Evolutionary conservation across 1,140 invertebrate genomes (phyloP), one percentile per base, ranked within the genome.

Genomic region (Drosophila pruinosa): DNA sequence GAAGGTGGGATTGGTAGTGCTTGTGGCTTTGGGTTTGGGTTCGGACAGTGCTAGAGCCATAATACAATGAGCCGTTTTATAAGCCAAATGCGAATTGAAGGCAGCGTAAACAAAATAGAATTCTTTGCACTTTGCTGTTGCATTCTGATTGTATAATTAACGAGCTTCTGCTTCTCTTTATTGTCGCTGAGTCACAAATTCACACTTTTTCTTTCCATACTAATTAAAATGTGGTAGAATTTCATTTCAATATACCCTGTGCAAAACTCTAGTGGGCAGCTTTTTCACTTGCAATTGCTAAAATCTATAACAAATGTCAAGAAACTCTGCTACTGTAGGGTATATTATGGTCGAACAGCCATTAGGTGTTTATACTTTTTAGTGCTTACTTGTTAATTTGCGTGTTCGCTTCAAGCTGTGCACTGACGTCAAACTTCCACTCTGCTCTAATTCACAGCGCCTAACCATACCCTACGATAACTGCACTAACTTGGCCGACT

Each of bases 401-500:
- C 26, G 43, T 15, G 1, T 56, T 48, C 28, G 31, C 15, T 38
- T 70, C 50, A 39, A 53, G 52, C 62, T 41, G 62, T 59, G 21
- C 47, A 67, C 53, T 43, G 5, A 53, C 48, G 21, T 64, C 58
- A 41, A 61, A 39, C 41, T 8, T 14, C 62, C 15, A 26, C 17
- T 26, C 5, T 72, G 56, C 31, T 82, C 22, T 72, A 22, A 17
- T 38, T 74, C 67, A 24, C 76, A 83, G 76, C 82, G 73, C 67
- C 83, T 86, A 64, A 58, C 31, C 8, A 50, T 71, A 45, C 58
- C 77, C 10, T 75, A 75, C 68, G 82, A 85, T 34, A 89, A 89
- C 74, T 90, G 83, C 62, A 64, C 72, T 47, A 90, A 90, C 73
- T 69, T 91, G 71, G 80, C 71, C 61, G 83, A 90, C 68, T 91